phyloP scores from a whole-genome alignment of 2,888 invertebrate genomes.

The Lasioglossum villosulum region DNA sequence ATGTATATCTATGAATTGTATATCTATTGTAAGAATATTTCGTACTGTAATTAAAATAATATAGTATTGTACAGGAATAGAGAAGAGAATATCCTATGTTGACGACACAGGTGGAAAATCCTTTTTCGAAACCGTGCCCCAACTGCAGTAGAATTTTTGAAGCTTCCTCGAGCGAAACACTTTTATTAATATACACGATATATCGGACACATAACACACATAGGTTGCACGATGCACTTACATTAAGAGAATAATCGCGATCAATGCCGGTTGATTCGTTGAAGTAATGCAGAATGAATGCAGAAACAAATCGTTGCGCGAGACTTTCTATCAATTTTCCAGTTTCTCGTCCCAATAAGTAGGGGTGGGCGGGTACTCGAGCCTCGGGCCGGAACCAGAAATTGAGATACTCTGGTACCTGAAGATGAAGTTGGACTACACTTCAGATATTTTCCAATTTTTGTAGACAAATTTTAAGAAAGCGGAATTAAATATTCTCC shows the following conservation, averaged over 20 bases:
- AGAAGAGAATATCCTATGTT: background rate
- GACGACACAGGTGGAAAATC: background rate
- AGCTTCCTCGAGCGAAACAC: slow-evolving; percentile 52
- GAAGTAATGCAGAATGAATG: slow-evolving; percentile 15
- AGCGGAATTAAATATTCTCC: no score
- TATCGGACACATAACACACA: slow-evolving; percentile 70
- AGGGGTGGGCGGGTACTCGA: no score
- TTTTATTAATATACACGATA: slow-evolving; percentile 74
- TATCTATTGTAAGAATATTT: slow-evolving; percentile 13
- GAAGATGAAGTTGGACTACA: no score
- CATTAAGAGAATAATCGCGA: slow-evolving; percentile 52
- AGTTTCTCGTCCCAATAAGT: background rate
- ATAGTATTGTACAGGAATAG: slow-evolving; percentile 4
- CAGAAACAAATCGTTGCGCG: background rate
- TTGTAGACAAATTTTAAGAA: no score
- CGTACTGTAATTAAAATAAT: slow-evolving; percentile 28
- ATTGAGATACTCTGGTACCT: no score
- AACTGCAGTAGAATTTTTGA: background rate
- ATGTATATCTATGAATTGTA: slow-evolving; percentile 14
- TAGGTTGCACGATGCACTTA: slow-evolving; percentile 69
- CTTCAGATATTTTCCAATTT: no score
- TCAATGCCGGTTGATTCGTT: slow-evolving; percentile 19
- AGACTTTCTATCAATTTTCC: slow-evolving; percentile 2
- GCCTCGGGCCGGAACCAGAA: no score
- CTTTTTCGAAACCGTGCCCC: no score